phyloP scores from a whole-genome alignment of 2,888 invertebrate species.

The Pharmacophagus antenor region DNA sequence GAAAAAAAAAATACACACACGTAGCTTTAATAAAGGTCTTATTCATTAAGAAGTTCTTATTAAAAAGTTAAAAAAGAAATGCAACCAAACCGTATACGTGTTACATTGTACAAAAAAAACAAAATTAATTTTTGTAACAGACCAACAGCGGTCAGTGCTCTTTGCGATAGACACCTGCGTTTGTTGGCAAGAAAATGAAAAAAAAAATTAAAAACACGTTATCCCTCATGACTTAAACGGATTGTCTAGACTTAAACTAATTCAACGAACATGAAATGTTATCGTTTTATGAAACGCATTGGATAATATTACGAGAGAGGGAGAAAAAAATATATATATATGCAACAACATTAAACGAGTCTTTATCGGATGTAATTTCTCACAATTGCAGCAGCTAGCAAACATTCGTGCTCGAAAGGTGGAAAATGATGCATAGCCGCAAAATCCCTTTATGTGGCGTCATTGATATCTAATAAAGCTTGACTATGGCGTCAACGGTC shows the following conservation, averaged over 20 bases:
- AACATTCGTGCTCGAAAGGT: constrained; percentile 28
- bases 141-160: neutral
- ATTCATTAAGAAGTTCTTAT: neutral
- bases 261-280: neutral
- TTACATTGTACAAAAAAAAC: too few relatives aligned
- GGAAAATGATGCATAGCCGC: constrained; percentile 41
- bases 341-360: neutral
- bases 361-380: constrained; percentile 8
- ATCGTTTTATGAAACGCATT: neutral
- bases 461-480: constrained; percentile 54
- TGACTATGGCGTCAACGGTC: constrained; percentile 30
- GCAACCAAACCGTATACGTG: too few relatives aligned
- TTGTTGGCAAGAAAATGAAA: too few relatives aligned
- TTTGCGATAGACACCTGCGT: neutral
- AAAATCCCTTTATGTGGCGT: constrained; percentile 36
- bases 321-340: neutral
- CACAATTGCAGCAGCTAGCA: constrained; percentile 18
- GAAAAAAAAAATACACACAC: neutral
- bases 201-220: too few relatives aligned
- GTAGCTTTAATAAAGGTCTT: neutral
- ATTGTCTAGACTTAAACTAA: too few relatives aligned
- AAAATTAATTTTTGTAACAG: too few relatives aligned
- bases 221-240: too few relatives aligned
- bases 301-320: neutral
- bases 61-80: neutral